Evolutionary conservation across 2,797 vertebrate species (phyloP).

Genomic region (Potorous gilbertii): DNA sequence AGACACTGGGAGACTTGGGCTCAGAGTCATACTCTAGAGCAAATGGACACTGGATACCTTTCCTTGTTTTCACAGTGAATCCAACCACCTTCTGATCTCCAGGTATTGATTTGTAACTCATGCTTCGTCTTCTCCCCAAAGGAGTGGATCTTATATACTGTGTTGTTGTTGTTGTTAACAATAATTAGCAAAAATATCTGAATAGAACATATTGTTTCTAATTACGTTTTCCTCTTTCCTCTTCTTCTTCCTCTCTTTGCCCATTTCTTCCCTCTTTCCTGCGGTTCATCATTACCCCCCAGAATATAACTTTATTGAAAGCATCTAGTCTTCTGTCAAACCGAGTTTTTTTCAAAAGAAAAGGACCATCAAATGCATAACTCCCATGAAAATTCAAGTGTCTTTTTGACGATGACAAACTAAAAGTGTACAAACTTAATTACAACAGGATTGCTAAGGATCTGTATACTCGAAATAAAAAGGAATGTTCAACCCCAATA

Average conservation of each 20-base stretch:
- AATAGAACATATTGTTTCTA: not conserved
- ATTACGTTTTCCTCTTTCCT: not conserved
- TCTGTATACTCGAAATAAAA: not conserved
- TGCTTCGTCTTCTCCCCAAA: not conserved
- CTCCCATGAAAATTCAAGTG: conserved; percentile 12
- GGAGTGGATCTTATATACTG: not conserved
- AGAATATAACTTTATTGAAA: not conserved
- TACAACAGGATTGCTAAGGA: conserved; percentile 35
- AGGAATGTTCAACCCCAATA: not conserved
- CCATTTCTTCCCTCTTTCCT: not conserved
- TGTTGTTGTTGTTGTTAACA: not conserved
- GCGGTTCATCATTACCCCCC: not conserved
- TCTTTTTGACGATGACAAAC: conserved; percentile 7
- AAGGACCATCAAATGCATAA: not conserved
- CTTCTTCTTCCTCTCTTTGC: not conserved
- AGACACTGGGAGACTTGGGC: not conserved
- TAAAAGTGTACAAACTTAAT: conserved; percentile 13
- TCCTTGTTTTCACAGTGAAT: not conserved
- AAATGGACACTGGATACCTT: not conserved
- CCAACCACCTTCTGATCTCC: not conserved
- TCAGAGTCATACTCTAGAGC: not conserved
- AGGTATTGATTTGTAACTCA: not conserved
- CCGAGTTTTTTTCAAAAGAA: conserved; percentile 6
- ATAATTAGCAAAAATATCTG: not conserved
- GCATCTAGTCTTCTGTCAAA: conserved; percentile 13